Conservation (phyloP, 2,113 vertebrate species). For the Hypomesus transpacificus region DNA sequence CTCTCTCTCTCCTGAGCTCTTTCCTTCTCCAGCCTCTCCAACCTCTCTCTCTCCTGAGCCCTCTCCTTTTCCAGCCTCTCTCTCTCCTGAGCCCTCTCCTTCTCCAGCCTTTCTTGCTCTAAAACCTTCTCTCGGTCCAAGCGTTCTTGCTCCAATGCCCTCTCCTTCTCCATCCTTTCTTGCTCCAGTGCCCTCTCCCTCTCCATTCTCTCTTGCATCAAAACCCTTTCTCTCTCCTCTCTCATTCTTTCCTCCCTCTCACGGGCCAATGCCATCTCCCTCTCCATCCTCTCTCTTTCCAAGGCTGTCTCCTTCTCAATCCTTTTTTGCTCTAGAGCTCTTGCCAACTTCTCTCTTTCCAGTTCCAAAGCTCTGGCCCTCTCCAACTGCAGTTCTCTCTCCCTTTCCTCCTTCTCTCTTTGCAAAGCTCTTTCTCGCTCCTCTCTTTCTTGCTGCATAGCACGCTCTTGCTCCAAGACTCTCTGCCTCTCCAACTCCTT, state of each 20-base stretch:
- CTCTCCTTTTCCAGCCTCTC: constrained; percentile 14
- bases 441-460: constrained; percentile 20
- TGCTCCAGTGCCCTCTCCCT: constrained; percentile 14
- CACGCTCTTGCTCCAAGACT: not conserved
- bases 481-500: not conserved
- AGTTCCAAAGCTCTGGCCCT: constrained; percentile 38
- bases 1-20: constrained; percentile 1
- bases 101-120: constrained; percentile 1
- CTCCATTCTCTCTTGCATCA: constrained; percentile 35
- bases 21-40: constrained; percentile 22
- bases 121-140: not conserved
- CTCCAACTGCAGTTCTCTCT: constrained; percentile 37
- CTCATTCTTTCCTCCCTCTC: constrained; percentile 37
- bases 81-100: constrained; percentile 2
- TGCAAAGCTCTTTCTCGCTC: constrained; percentile 27
- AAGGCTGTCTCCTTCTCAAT: constrained; percentile 22
- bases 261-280: constrained; percentile 37
- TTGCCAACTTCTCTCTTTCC: constrained; percentile 35
- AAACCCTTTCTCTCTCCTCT: constrained; percentile 31
- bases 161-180: constrained; percentile 40
- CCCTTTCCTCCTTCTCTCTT: constrained; percentile 13
- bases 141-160: constrained; percentile 15
- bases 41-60: constrained; percentile 38
- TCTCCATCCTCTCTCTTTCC: constrained; percentile 16
- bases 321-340: constrained; percentile 37